phyloP scores from a whole-genome alignment of 1,140 invertebrate genomes.

The Drosophila sp. region DNA sequence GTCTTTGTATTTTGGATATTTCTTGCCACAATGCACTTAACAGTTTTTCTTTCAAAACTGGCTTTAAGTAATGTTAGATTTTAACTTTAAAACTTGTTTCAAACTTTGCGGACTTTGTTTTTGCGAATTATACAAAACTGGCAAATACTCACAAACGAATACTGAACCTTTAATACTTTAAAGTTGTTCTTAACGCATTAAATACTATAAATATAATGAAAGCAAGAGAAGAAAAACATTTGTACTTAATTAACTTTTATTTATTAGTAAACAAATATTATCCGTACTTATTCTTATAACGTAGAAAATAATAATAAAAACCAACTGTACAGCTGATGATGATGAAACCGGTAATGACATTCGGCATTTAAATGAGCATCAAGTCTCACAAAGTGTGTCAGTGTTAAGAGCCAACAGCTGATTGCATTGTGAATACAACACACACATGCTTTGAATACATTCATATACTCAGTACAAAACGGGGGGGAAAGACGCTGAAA shows the following conservation, averaged over 20 bases:
- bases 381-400: conserved; percentile 43
- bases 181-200: no score
- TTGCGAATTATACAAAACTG: no score
- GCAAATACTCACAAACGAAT: neutral
- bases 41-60: conserved; percentile 23
- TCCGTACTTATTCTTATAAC: neutral
- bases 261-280: conserved; percentile 13
- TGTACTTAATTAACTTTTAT: conserved; percentile 2
- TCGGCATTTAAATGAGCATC: conserved; percentile 19
- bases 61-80: conserved; percentile 14
- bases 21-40: conserved; percentile 19
- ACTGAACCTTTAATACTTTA: neutral
- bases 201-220: neutral
- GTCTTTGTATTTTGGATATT: conserved; percentile 31
- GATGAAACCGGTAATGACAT: conserved; percentile 22
- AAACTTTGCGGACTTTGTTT: conserved; percentile 3
- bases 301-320: conserved; percentile 1
- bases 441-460: conserved; percentile 20
- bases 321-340: conserved; percentile 37
- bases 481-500: conserved; percentile 18
- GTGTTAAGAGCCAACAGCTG: conserved; percentile 47
- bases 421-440: conserved; percentile 32
- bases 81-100: conserved; percentile 29
- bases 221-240: no score
- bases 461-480: conserved; percentile 2